phyloP scores from a whole-genome alignment of 1,140 invertebrate genomes.

The Planococcus citri region DNA sequence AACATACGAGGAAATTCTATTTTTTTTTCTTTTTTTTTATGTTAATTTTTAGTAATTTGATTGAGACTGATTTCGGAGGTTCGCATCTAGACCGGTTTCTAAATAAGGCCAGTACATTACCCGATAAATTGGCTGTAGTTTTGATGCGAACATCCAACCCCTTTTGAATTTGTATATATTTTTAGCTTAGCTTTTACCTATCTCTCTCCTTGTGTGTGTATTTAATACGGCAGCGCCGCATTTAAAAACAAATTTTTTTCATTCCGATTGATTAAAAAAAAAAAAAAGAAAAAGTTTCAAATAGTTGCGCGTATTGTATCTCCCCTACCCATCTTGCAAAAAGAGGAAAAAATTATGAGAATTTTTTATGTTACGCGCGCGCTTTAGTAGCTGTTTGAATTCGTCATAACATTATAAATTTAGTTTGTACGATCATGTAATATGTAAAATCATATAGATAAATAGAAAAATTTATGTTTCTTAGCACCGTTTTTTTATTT shows the following conservation, averaged over 20 bases:
- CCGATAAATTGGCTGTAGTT: slow-evolving; percentile 2
- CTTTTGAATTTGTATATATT: background rate
- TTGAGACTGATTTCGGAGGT: background rate
- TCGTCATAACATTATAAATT: slow-evolving; percentile 15
- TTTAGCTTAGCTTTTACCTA: slow-evolving; percentile 10
- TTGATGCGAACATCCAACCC: background rate
- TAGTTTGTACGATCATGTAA: slow-evolving; percentile 18
- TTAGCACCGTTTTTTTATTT: slow-evolving; percentile 9
- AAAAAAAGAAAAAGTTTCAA: too few relatives aligned
- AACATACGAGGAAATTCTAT: background rate
- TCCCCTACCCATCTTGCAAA: too few relatives aligned
- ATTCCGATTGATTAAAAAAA: background rate
- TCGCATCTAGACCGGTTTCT: background rate
- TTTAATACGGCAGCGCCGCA: background rate
- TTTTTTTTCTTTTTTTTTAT: background rate
- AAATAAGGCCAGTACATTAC: background rate
- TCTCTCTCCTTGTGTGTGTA: too few relatives aligned
- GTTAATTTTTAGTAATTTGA: slow-evolving; percentile 2
- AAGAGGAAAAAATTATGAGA: background rate
- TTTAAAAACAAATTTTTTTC: slow-evolving; percentile 19
- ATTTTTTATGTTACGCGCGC: slow-evolving; percentile 13
- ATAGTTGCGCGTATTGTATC: too few relatives aligned
- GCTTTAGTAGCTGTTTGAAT: slow-evolving; percentile 16
- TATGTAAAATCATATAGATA: slow-evolving; percentile 21
- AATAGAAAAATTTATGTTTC: slow-evolving; percentile 20